These are phyloP conservation scores for Caenorhabditis drosophilae DNA, from an alignment of 2,888 invertebrate genomes.

Conservation along the genomic window DNA sequence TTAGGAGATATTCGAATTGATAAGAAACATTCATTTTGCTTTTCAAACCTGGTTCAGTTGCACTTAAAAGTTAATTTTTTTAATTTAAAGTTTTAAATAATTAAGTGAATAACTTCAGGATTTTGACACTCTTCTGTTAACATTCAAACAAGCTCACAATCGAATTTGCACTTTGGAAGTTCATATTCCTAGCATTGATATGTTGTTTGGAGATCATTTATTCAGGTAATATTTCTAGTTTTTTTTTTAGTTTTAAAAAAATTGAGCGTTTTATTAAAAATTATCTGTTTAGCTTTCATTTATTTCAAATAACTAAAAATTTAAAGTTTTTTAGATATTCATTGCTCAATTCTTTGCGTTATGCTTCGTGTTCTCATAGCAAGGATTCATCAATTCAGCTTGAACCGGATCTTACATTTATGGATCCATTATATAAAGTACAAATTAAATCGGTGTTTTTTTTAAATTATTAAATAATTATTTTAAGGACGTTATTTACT, in stretches of 20 bases:
- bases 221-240: constrained; percentile 31
- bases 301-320: background rate
- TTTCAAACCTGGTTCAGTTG: constrained; percentile 54
- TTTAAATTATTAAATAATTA: background rate
- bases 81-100: background rate
- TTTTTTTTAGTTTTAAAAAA: background rate
- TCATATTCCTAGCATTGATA: constrained; percentile 53
- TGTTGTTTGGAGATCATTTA: constrained; percentile 50
- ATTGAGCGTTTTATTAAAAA: background rate
- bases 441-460: background rate
- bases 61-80: constrained; percentile 38
- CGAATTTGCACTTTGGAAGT: constrained; percentile 61
- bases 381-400: constrained; percentile 30
- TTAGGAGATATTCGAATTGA: constrained; percentile 42
- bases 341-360: constrained; percentile 51
- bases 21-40: constrained; percentile 47
- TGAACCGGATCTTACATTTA: constrained; percentile 49
- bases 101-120: constrained; percentile 21
- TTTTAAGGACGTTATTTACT: constrained; percentile 55
- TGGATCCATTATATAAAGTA: constrained; percentile 45
- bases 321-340: constrained; percentile 51
- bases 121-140: constrained; percentile 32
- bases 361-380: constrained; percentile 57
- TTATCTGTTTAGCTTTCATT: background rate
- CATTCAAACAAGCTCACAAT: constrained; percentile 47